Base-by-base conservation (phyloP, 2,888 invertebrate genomes). In the Dendrolimus pini region DNA sequence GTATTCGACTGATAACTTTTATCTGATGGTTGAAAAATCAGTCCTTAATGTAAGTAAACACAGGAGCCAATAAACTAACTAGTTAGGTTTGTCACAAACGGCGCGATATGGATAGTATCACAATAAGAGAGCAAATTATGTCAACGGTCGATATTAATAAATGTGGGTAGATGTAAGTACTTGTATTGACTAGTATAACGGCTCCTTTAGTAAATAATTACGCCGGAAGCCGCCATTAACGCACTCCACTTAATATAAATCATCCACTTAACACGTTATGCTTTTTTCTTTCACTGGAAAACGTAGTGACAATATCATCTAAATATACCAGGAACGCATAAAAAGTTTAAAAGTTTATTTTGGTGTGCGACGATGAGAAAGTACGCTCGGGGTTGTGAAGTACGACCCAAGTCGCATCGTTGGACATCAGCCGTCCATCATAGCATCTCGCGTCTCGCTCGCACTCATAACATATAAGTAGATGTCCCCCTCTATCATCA, bases 281-380 rank as follows among this genome's bases (percentile, higher is more conserved):
- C 84, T 86, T 87, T 84, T 82, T 74, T 73, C 69, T 62, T 56
- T 57, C 61, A 73, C 68, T 72, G 67, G 71, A 75, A 78, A 78
- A 78, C 71, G 74, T 69, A 70, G 80, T 81, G 85, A 87, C 86
- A 86, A 82, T 83, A 79, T 85, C 79, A 72, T 83, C 85, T 83
- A 86, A 84, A 87, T 86, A 84, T 85, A 87, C 81, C 80, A 76
- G 79, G 81, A 75, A 77, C 70, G 74, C 83, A 87, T 84, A 87
- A 88, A 88, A 87, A 86, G 78, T 74, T 78, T 77, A 77, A 77
- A 65, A 80, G 83, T 83, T 86, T 88, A 89, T 88, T 89, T 89
- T 79, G 74, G 85, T 78, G 75, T 77, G 72, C 74, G 78, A 74
- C 83, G 83, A 85, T 88, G 88, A 89, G 88, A 89, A 85, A 89